Evolutionary conservation across 2,797 vertebrate species (phyloP).

Genomic region (Mormyrops boulengeri): DNA sequence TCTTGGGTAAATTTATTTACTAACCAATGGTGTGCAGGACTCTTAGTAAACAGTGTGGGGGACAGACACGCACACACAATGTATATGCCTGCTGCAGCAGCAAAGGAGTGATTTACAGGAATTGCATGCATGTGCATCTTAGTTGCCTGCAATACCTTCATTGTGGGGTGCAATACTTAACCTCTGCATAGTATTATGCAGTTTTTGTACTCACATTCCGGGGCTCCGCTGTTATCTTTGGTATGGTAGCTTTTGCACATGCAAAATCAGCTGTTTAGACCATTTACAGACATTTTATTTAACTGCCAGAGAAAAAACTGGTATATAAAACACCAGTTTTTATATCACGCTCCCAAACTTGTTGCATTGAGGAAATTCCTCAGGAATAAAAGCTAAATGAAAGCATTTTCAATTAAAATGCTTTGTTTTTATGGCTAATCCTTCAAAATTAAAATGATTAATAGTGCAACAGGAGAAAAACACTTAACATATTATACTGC

Average conservation of each 20-base stretch:
- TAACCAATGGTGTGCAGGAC: background rate
- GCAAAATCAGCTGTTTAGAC: background rate
- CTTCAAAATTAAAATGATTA: slow-evolving; percentile 44
- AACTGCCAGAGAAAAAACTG: background rate
- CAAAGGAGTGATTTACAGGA: slow-evolving; percentile 2
- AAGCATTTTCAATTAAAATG: slow-evolving; percentile 24
- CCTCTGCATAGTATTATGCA: slow-evolving; percentile 5
- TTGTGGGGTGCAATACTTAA: background rate
- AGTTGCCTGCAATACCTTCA: slow-evolving; percentile 4
- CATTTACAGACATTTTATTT: background rate
- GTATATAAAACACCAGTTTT: background rate
- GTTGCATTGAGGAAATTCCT: slow-evolving; percentile 18
- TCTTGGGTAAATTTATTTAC: background rate
- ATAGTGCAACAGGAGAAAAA: slow-evolving; percentile 47
- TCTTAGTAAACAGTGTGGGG: background rate
- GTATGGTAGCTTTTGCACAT: background rate
- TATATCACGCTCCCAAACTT: slow-evolving; percentile 21
- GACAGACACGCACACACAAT: background rate
- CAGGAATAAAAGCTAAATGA: background rate
- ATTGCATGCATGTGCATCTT: background rate
- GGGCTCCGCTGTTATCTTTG: slow-evolving; percentile 2
- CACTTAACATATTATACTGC: slow-evolving; percentile 4
- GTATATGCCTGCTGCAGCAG: slow-evolving; percentile 2
- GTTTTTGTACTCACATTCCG: background rate
- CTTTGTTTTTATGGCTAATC: slow-evolving; percentile 62